Base-by-base conservation (phyloP, 1,140 invertebrate genomes). In the Anthonomus grandis region DNA sequence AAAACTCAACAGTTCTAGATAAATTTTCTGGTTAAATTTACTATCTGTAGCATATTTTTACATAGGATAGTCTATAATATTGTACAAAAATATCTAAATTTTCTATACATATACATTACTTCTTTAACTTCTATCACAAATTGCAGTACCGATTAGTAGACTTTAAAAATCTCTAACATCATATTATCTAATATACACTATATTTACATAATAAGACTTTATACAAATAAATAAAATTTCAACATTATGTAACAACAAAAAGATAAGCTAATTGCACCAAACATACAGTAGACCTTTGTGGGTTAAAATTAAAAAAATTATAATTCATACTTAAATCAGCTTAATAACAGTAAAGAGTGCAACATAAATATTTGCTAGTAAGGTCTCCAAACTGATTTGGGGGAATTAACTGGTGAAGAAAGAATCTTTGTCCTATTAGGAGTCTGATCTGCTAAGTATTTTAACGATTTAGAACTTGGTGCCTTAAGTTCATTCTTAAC, bases 361-460 rank as follows among this genome's bases (percentile, higher is more conserved):
- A n/a, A n/a, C n/a, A n/a, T n/a, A 19, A 19, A 21, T 5, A n/a
- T 13, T 15, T 39, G 22, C 36, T 51, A 89, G 75, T 89, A 89
- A 12, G 86, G 87, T 65, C 86, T 78, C 87, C 87, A 89, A 9
- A 89, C 85, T 12, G 82, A 78, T 75, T 87, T 86, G 13, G 81
- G 77, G 15, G 76, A 71, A 19, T 76, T 76, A 64, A 80, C 74
- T 4, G 79, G 66, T 23, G 78, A 78, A 46, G 79, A 74, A 4
- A 77, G 72, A 27, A 85, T 75, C 65, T 83, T 86, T 0, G 84
- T 86, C 9, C 81, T 65, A 31, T 73, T 82, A 0, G 63, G 75
- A 75, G 10, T 73, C 70, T 1, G 74, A 78, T 18, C 78, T 74
- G 2, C 71, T 64, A 5, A 72, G 50, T 39, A 68, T 64, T 55